Conservation (phyloP, 2,797 vertebrate genomes). For the Notolabrus celidotus region DNA sequence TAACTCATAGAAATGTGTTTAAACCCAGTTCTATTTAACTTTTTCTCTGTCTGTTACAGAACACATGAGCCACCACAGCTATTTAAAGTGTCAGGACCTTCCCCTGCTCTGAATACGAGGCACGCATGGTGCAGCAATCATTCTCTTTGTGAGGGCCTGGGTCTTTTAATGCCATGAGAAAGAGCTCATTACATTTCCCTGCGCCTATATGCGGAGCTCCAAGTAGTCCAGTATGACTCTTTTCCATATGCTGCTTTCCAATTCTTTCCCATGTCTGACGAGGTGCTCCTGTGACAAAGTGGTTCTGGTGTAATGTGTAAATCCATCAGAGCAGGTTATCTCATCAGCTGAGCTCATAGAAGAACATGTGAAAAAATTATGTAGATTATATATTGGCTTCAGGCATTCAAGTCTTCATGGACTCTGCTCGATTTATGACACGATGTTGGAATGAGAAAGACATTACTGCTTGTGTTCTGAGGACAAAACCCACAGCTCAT, state of each 20-base stretch:
- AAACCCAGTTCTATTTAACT: constrained; percentile 16
- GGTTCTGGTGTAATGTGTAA: constrained; percentile 75
- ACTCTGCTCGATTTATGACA: constrained; percentile 36
- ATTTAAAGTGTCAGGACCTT: constrained; percentile 71
- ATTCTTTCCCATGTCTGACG: constrained; percentile 63
- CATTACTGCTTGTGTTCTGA: constrained; percentile 22
- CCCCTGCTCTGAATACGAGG: constrained; percentile 69
- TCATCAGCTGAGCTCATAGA: constrained; percentile 57
- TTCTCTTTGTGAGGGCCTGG: constrained; percentile 51
- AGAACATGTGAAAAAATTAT: constrained; percentile 21
- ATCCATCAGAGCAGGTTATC: constrained; percentile 77
- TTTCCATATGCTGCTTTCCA: constrained; percentile 77
- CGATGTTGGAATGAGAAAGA: constrained; percentile 31
- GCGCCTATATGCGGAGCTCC: constrained; percentile 46
- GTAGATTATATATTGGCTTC: constrained; percentile 48
- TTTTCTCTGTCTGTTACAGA: constrained; percentile 51
- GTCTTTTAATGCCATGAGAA: constrained; percentile 70
- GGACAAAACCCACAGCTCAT: constrained; percentile 36
- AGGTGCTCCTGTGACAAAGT: constrained; percentile 69
- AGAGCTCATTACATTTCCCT: constrained; percentile 62
- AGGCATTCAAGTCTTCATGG: constrained; percentile 11
- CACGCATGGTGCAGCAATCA: constrained; percentile 79
- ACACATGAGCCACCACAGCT: constrained; percentile 73
- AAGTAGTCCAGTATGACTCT: constrained; percentile 53
- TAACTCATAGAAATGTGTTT: constrained; percentile 33